A percentile compares a stretch with the other conserved stretches of the same genome.
phyloP scores from a whole-genome alignment of 2,113 vertebrate species.

The Uropsilus gracilis region DNA sequence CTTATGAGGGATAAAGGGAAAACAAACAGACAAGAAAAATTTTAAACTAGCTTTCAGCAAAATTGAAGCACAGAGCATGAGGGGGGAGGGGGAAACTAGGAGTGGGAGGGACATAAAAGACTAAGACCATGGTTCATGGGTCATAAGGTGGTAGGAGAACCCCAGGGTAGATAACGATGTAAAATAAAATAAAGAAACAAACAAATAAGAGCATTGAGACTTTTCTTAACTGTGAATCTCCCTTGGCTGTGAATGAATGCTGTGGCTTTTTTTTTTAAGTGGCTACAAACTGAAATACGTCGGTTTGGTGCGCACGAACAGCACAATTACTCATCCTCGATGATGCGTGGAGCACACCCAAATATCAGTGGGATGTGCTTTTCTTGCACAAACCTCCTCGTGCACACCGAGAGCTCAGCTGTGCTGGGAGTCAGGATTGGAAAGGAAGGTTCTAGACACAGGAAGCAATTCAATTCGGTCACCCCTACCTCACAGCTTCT shows the following conservation, averaged over 20 bases:
- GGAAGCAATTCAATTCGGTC: neutral
- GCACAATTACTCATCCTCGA: neutral
- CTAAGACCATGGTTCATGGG: no score
- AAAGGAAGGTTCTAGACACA: neutral
- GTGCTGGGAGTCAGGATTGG: rapidly evolving
- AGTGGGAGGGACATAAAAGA: no score
- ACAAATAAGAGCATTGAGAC: neutral
- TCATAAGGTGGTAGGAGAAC: no score
- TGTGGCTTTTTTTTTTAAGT: neutral
- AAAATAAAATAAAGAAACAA: no score
- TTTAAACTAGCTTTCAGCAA: no score
- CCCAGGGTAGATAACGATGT: no score
- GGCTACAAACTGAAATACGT: neutral
- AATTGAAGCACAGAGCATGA: no score
- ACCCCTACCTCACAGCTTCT: neutral
- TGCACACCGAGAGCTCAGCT: neutral
- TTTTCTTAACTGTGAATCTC: neutral
- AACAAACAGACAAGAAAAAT: no score
- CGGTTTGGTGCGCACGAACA: neutral
- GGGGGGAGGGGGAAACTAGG: no score
- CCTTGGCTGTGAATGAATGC: neutral
- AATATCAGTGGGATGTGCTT: neutral
- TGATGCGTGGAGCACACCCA: neutral
- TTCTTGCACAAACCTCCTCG: neutral
- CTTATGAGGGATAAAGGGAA: no score